phyloP scores from a whole-genome alignment of 2,888 invertebrate species.

The Agrypnus murinus region DNA sequence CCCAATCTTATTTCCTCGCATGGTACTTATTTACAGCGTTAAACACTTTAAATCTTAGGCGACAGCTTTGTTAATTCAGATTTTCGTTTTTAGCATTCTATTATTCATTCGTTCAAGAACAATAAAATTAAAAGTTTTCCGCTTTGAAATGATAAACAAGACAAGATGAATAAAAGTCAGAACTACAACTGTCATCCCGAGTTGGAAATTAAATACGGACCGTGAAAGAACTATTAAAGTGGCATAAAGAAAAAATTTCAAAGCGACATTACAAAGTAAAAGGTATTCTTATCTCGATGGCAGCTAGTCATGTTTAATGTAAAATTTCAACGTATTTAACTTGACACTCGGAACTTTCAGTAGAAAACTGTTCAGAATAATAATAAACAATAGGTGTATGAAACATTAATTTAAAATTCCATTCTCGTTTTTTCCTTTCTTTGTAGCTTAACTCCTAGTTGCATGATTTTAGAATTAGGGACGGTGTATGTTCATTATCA shows the following conservation, averaged over 20 bases:
- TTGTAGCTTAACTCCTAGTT: constrained; percentile 10
- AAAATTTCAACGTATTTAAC: constrained; percentile 27
- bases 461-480: constrained; percentile 13
- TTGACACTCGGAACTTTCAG: not conserved
- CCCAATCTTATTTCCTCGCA: too few species aligned
- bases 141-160: too few species aligned
- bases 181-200: constrained; percentile 13
- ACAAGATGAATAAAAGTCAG: not conserved
- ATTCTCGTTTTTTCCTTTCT: constrained; percentile 11
- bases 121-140: too few species aligned
- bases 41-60: too few species aligned
- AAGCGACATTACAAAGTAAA: constrained; percentile 15
- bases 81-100: too few species aligned
- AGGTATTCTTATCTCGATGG: not conserved
- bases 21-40: too few species aligned
- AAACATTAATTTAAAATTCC: not conserved
- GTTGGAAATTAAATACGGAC: constrained; percentile 19
- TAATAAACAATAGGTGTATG: not conserved
- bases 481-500: constrained; percentile 8
- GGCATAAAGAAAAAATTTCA: constrained; percentile 3
- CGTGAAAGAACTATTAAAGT: not conserved
- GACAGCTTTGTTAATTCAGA: too few species aligned
- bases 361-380: constrained; percentile 15
- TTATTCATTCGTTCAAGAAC: too few species aligned
- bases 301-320: not conserved